Percentiles rank a stretch among this genome's conserved stretches.
phyloP scores from a whole-genome alignment of 2,797 vertebrate genomes.

The Notolabrus celidotus region DNA sequence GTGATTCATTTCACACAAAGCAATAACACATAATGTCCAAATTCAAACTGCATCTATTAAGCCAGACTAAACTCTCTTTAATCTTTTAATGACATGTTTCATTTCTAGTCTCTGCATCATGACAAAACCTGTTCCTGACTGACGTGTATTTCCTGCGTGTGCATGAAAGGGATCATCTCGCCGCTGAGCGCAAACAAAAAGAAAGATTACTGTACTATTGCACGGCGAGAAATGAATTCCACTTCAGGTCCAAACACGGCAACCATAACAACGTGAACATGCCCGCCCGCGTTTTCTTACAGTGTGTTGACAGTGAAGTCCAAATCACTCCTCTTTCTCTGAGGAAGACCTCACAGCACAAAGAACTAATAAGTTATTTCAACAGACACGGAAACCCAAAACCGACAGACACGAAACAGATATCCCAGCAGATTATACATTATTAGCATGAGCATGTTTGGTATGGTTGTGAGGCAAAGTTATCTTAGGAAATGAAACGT shows the following conservation, averaged over 20 bases:
- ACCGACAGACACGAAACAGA: conserved; percentile 62
- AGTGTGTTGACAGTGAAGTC: conserved; percentile 52
- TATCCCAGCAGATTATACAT: conserved; percentile 66
- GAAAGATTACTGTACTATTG: conserved; percentile 58
- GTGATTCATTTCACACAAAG: conserved; percentile 26
- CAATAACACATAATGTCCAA: conserved; percentile 20
- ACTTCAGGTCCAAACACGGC: conserved; percentile 75
- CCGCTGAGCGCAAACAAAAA: conserved; percentile 62
- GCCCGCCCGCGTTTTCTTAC: conserved; percentile 46
- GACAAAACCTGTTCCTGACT: conserved; percentile 51
- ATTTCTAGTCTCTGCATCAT: conserved; percentile 36
- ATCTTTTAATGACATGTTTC: conserved; percentile 59
- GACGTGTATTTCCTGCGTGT: conserved; percentile 36
- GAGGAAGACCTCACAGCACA: conserved; percentile 58
- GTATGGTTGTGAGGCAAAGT: conserved; percentile 65
- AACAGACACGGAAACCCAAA: conserved; percentile 50
- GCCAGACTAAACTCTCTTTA: conserved; percentile 33
- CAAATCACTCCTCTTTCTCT: conserved; percentile 44
- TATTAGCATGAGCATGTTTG: conserved; percentile 71
- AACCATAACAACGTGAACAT: conserved; percentile 64
- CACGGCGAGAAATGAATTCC: conserved; percentile 60
- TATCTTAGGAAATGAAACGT: conserved; percentile 72
- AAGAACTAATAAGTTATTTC: conserved; percentile 62
- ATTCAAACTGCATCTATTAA: conserved; percentile 50
- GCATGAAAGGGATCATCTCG: conserved; percentile 45